Base-by-base conservation (phyloP, 2,797 vertebrate species). In the Sebastiscus albofasciatus region DNA sequence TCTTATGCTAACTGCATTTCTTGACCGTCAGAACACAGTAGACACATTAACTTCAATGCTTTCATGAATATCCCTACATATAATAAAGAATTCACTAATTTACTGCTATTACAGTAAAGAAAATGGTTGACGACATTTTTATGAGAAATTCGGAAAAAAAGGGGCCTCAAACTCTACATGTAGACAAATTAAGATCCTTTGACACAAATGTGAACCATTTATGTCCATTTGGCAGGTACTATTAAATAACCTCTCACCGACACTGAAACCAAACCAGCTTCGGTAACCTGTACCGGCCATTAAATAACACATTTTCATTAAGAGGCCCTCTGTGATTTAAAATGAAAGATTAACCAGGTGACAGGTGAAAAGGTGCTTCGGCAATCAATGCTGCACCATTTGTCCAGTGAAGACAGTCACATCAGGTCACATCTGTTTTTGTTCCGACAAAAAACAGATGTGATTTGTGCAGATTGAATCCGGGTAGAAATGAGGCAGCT, bases 241-340 rank as follows among this genome's bases (percentile, higher is more conserved):
- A 11, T 67, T 62, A 31, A 59, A 77, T 66, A 36, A 59, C 75
- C 26, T 46, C 36, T 69, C 26, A 27, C 2, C 34, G 46, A 59
- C 34, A 42, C 34, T 72, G 59, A 77, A 62, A 58, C 36, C 58
- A 55, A 67, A 24, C 36, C n/a, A 67, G 60, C 60, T 71, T 36
- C 11, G 39, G 13, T 10, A 26, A 71, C 26, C 33, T 64, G 54
- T 34, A 61, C 59, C 16, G 3, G 54, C 58, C 34, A 56, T 66
- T 69, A 62, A 80, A 65, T 26, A 31, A 70, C 14, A 24, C 2
- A 29, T 68, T 46, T 75, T 59, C 61, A 77, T 71, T 52, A 54
- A 65, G 54, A 74, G 82, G 70, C 74, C 77, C 81, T 79, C 27
- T 65, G 52, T 55, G 20, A 75, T 71, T 69, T 36, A 42, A 79